A percentile compares a stretch with the other conserved stretches of the same genome.
phyloP scores from a whole-genome alignment of 2,888 invertebrate genomes.

The Athalia cordata region DNA sequence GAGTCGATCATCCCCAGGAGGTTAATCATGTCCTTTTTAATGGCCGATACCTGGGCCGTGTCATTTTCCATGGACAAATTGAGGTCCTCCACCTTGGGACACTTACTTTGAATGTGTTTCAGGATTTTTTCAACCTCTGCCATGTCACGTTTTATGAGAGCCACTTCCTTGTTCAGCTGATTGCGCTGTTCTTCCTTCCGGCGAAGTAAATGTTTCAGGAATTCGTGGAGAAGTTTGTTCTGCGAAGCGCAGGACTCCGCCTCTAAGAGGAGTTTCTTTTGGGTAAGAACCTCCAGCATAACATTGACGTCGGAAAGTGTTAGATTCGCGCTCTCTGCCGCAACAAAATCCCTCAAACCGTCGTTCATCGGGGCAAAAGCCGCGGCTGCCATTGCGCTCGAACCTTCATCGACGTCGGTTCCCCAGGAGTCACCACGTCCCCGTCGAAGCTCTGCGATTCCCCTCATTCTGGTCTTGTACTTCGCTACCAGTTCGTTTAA shows the following conservation, averaged over 20 bases:
- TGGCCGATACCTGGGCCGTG: slow-evolving; percentile 49
- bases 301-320: slow-evolving; percentile 87
- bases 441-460: slow-evolving; percentile 72
- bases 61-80: slow-evolving; percentile 42
- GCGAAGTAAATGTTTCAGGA: slow-evolving; percentile 84
- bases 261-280: slow-evolving; percentile 86
- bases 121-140: slow-evolving; percentile 82
- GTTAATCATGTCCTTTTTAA: slow-evolving; percentile 57
- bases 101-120: slow-evolving; percentile 68
- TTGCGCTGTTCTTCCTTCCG: slow-evolving; percentile 82
- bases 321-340: slow-evolving; percentile 82
- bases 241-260: slow-evolving; percentile 88
- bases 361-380: slow-evolving; percentile 74
- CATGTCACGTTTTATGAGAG: slow-evolving; percentile 84
- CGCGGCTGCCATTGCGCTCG: slow-evolving; percentile 61
- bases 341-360: slow-evolving; percentile 79
- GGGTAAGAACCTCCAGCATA: slow-evolving; percentile 86
- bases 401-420: slow-evolving; percentile 49
- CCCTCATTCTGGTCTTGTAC: slow-evolving; percentile 77
- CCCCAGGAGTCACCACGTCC: slow-evolving; percentile 52
- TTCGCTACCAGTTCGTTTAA: slow-evolving; percentile 88
- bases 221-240: slow-evolving; percentile 88
- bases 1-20: slow-evolving; percentile 73
- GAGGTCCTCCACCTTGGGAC: slow-evolving; percentile 46
- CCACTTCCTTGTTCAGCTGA: slow-evolving; percentile 82